Evolutionary conservation across 2,113 vertebrate genomes (phyloP).

Genomic region (Phoxinus phoxinus): DNA sequence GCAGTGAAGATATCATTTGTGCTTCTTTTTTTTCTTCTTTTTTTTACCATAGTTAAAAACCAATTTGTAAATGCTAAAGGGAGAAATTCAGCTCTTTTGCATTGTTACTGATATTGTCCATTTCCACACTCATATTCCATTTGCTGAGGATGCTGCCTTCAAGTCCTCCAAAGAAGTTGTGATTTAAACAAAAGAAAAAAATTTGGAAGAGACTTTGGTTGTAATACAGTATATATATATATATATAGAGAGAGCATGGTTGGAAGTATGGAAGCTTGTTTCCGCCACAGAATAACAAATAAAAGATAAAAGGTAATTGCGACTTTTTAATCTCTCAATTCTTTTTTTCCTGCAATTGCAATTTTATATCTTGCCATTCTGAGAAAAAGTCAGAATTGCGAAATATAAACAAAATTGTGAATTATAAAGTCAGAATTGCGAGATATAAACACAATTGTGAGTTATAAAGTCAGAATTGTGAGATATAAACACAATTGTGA

Average conservation of each 20-base stretch:
- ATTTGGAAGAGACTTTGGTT: not conserved
- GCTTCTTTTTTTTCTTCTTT: not conserved
- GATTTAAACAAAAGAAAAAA: not conserved
- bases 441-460: no score
- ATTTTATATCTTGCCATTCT: no score
- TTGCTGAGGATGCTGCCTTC: slow-evolving; percentile 7
- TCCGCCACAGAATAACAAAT: no score
- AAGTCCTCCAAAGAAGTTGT: not conserved
- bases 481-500: no score
- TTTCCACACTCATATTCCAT: slow-evolving; percentile 23
- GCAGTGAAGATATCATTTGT: not conserved
- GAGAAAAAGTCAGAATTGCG: no score
- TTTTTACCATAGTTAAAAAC: not conserved
- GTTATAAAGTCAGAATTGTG: no score
- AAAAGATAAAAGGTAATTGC: no score
- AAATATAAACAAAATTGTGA: no score
- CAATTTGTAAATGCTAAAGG: slow-evolving; percentile 15
- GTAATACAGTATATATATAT: not conserved
- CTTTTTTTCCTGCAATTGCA: not conserved
- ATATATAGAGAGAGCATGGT: not conserved
- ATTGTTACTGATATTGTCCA: not conserved
- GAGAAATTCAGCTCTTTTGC: not conserved
- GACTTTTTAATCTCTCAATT: not conserved
- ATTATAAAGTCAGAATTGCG: no score
- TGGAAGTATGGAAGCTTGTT: not conserved